These are phyloP conservation scores for Nasonia oneida DNA, from an alignment of 2,888 invertebrate species.

Conservation along the genomic window DNA sequence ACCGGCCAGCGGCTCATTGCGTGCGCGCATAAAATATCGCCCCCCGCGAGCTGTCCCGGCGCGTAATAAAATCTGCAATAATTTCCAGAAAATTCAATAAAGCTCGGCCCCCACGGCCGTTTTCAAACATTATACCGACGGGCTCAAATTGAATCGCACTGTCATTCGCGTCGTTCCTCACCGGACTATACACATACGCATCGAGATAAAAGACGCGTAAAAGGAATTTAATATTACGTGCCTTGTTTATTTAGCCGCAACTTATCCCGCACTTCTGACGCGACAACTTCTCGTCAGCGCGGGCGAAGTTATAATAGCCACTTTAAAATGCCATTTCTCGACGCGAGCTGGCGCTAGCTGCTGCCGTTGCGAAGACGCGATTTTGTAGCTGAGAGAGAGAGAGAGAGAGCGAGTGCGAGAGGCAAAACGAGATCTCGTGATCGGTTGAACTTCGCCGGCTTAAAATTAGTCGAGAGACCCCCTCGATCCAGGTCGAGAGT, in stretches of 20 bases:
- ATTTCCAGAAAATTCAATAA: slow-evolving; percentile 58
- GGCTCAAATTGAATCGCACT: slow-evolving; percentile 50
- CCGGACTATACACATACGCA: background rate
- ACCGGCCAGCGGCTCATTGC: background rate
- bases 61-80: slow-evolving; percentile 57
- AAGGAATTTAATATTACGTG: no score
- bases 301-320: slow-evolving; percentile 11
- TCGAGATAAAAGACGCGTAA: background rate
- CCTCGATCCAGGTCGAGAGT: background rate
- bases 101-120: slow-evolving; percentile 26
- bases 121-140: slow-evolving; percentile 51
- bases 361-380: background rate
- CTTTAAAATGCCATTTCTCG: slow-evolving; percentile 20
- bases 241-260: slow-evolving; percentile 5
- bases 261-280: background rate
- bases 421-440: slow-evolving; percentile 15
- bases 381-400: background rate
- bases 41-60: background rate
- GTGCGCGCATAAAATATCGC: slow-evolving; percentile 40
- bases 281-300: background rate
- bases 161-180: background rate
- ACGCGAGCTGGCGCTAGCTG: background rate
- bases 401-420: background rate
- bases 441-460: slow-evolving; percentile 1
- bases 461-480: background rate